Percentiles rank a stretch among this genome's conserved stretches.
Evolutionary conservation across 2,888 invertebrate species (phyloP).

Genomic region (Drosophila paranaensis): DNA sequence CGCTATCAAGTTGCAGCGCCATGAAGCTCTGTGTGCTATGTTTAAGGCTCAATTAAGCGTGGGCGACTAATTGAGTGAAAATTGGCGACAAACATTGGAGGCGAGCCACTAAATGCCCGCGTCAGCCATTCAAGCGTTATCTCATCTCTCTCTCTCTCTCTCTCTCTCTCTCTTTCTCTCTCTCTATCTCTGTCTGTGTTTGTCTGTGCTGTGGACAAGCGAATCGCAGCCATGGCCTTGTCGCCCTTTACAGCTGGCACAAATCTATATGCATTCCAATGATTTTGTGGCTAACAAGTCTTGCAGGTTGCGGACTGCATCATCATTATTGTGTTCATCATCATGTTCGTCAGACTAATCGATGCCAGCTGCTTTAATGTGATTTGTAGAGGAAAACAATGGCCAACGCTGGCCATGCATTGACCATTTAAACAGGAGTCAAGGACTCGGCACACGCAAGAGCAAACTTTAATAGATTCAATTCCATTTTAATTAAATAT

Average conservation of each 20-base stretch:
- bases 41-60: slow-evolving; percentile 27
- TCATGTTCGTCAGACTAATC: slow-evolving; percentile 6
- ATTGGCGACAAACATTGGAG: slow-evolving; percentile 12
- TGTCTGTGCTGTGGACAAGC: not conserved
- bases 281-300: not conserved
- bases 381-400: not conserved
- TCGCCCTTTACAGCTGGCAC: not conserved
- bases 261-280: slow-evolving; percentile 24
- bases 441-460: not conserved
- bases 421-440: slow-evolving; percentile 3
- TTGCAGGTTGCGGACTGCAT: not conserved
- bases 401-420: not conserved
- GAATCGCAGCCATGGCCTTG: not conserved
- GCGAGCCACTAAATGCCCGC: not conserved
- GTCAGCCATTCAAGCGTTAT: not conserved
- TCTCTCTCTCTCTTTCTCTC: not conserved
- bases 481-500: not conserved
- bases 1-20: slow-evolving; percentile 6
- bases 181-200: not conserved
- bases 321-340: not conserved
- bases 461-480: not conserved
- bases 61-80: slow-evolving; percentile 14
- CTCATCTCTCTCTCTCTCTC: not conserved
- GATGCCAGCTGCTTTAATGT: slow-evolving; percentile 10
- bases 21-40: not conserved